Base-by-base conservation (phyloP, 2,113 vertebrate species). In the Serranochromis macrocephalus region DNA sequence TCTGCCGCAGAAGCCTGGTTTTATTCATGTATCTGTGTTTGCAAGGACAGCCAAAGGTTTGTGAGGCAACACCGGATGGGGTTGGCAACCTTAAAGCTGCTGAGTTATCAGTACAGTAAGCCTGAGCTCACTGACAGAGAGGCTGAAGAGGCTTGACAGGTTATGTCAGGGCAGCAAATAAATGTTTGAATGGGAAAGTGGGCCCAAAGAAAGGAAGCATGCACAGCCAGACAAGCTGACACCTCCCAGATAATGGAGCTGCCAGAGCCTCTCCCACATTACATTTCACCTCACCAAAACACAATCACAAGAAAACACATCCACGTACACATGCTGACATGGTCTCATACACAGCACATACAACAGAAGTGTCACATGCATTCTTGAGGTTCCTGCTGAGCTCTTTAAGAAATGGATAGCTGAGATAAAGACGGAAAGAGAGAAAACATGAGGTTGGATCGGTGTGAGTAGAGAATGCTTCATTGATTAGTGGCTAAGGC, bases 211-310 rank as follows among this genome's bases (percentile, higher is more conserved):
- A 91, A 92, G 84, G 51, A 83, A 89, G 80, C 49, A 29, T 84
- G 90, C 45, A 88, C 91, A 75, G 86, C 82, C 85, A 87, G 93
- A 94, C 93, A 93, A 83, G 85, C 89, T 94, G 93, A 94, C 94
- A 95, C 92, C 93, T 80, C 85, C 89, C 81, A 90, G 91, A 94
- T 95, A 96, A 96, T 95, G 91, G 93, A 95, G 84, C 93, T 94
- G 93, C 94, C 94, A 95, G 82, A 88, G 86, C 82, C 80, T 87
- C 87, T 91, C 88, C 89, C 11, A 80, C 89, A 82, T 85, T 82
- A 87, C 88, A 90, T 66, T 87, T 90, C 91, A 88, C 88, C 89
- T 90, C 89, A 75, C 55, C 88, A 80, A 90, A 95, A 93, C 87
- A 86, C 85, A 88, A 87, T 88, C 84, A 75, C 80, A 85, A 71